Evolutionary conservation across 2,113 vertebrate genomes (phyloP).

Genomic region (Tetraodon nigroviridis): DNA sequence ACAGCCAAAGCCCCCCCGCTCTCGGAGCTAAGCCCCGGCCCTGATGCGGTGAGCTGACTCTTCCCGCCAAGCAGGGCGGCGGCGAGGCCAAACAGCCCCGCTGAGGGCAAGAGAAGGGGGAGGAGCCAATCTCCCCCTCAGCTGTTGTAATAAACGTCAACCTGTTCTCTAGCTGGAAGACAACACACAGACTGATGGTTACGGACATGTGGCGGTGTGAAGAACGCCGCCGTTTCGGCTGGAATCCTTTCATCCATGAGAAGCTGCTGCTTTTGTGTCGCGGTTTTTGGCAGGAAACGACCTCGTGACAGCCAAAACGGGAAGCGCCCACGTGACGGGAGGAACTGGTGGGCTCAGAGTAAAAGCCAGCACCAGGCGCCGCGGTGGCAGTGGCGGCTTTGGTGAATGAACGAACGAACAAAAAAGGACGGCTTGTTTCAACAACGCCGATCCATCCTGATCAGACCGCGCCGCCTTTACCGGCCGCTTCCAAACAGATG

Average conservation of each 20-base stretch:
- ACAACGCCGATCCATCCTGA: slow-evolving; percentile 2
- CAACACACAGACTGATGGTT: no score
- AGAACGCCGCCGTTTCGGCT: no score
- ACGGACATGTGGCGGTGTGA: no score
- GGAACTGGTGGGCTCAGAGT: no score
- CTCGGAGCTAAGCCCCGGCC: slow-evolving; percentile 54
- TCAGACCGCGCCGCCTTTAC: slow-evolving; percentile 41
- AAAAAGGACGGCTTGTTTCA: not conserved
- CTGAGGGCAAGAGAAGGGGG: slow-evolving; percentile 17
- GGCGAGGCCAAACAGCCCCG: slow-evolving; percentile 43
- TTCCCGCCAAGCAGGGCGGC: slow-evolving; percentile 26
- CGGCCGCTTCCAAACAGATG: slow-evolving; percentile 63
- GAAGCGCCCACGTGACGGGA: no score
- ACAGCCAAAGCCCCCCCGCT: slow-evolving; percentile 56
- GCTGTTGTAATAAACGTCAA: slow-evolving; percentile 33
- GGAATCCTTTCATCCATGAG: no score
- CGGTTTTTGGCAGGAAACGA: no score
- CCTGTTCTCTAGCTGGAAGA: slow-evolving; percentile 5
- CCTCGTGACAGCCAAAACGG: no score
- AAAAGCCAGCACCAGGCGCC: no score
- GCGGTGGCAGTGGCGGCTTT: no score
- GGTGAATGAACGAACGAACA: no score
- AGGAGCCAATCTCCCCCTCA: slow-evolving; percentile 34
- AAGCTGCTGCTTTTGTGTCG: no score
- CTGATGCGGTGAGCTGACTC: slow-evolving; percentile 49